Percentiles rank a stretch among this genome's conserved stretches.
phyloP scores from a whole-genome alignment of 1,140 invertebrate species.

The Monochamus saltuarius region DNA sequence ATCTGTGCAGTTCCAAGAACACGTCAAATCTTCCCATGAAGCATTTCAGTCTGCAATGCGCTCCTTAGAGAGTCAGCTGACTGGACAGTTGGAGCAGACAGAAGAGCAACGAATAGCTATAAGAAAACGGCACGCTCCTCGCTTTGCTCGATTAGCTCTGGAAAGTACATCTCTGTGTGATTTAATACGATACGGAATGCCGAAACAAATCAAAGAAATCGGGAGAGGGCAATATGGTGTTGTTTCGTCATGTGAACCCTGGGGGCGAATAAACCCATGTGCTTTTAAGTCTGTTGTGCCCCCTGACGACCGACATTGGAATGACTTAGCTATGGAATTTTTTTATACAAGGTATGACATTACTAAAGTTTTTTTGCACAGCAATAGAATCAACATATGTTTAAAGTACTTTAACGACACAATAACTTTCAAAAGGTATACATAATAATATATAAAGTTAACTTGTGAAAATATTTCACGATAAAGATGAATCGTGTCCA shows the following conservation, averaged over 20 bases:
- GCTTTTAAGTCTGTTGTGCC: constrained; percentile 91
- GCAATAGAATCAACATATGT: too few species aligned
- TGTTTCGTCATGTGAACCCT: constrained; percentile 81
- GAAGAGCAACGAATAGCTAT: constrained; percentile 78
- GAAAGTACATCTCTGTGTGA: constrained; percentile 85
- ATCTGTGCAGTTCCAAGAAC: constrained; percentile 68
- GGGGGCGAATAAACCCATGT: constrained; percentile 73
- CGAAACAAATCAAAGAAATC: constrained; percentile 77
- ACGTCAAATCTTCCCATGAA: constrained; percentile 68
- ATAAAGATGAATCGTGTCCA: neutral
- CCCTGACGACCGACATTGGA: constrained; percentile 88
- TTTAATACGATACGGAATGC: constrained; percentile 74
- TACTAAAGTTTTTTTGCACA: neutral
- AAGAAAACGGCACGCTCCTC: constrained; percentile 77
- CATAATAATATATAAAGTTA: neutral
- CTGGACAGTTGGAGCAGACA: constrained; percentile 74
- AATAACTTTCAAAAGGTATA: too few species aligned
- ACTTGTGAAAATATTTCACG: neutral
- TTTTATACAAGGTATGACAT: constrained; percentile 71
- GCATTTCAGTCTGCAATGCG: constrained; percentile 68
- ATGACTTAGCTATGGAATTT: constrained; percentile 90
- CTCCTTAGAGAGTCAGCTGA: constrained; percentile 70
- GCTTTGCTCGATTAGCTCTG: constrained; percentile 78
- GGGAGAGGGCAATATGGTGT: constrained; percentile 91
- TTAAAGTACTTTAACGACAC: too few species aligned